These are phyloP conservation scores for Ascidia mentula DNA, from an alignment of 23 tunicate genomes.

Conservation along the genomic window DNA sequence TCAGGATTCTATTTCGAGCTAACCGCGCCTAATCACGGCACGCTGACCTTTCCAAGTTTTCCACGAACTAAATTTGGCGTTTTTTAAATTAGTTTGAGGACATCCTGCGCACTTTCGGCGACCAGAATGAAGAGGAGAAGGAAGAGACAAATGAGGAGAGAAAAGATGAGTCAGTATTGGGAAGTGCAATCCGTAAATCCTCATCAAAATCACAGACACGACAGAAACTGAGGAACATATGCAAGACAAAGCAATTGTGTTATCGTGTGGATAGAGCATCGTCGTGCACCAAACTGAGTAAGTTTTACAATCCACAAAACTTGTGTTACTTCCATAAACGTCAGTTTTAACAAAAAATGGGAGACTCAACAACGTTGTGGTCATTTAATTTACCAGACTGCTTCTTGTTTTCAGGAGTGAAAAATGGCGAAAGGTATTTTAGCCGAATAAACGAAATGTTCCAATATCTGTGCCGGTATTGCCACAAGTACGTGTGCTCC, in stretches of 20 bases:
- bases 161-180: background rate
- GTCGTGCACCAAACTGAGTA: conserved; percentile 12
- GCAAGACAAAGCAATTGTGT: conserved; percentile 14
- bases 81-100: background rate
- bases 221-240: background rate
- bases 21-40: too few relatives aligned
- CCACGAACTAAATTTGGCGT: background rate
- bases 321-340: too few relatives aligned
- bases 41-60: background rate
- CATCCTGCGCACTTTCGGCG: background rate
- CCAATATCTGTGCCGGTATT: conserved; percentile 10
- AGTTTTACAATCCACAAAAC: conserved; percentile 5
- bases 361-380: too few relatives aligned
- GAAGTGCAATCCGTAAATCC: background rate
- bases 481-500: conserved; percentile 12
- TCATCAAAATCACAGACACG: background rate
- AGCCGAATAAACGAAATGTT: background rate
- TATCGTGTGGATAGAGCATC: background rate
- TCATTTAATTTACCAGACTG: background rate
- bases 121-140: background rate
- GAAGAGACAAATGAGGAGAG: background rate
- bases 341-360: too few relatives aligned
- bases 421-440: background rate
- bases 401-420: background rate
- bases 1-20: background rate